Conservation (phyloP, 2,797 vertebrate species). For the Acrossocheilus fasciatus region DNA sequence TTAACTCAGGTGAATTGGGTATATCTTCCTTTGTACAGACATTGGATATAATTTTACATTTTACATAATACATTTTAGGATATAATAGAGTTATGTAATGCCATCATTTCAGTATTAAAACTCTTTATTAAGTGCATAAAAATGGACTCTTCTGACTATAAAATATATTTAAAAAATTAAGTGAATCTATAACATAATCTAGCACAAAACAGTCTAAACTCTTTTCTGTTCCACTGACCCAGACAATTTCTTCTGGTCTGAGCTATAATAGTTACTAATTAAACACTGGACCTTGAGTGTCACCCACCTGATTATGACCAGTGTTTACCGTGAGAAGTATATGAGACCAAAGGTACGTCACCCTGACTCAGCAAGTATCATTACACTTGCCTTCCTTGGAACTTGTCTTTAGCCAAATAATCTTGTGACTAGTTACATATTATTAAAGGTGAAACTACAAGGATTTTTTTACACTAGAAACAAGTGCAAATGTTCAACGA, state of each 20-base stretch:
- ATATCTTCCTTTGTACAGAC: background rate
- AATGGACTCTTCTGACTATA: too few relatives aligned
- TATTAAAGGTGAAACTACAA: background rate
- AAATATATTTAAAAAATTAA: background rate
- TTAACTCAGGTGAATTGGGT: background rate
- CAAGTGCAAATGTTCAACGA: background rate
- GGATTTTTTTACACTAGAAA: background rate
- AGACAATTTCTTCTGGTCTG: background rate
- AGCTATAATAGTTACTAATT: constrained; percentile 21
- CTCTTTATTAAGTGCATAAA: background rate
- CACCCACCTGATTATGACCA: background rate
- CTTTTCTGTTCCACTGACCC: background rate
- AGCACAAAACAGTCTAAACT: background rate
- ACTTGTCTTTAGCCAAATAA: constrained; percentile 8
- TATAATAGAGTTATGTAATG: background rate
- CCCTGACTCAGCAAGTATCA: constrained; percentile 9
- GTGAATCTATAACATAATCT: background rate
- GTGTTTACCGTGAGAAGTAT: background rate
- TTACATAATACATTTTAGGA: background rate
- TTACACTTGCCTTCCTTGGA: background rate
- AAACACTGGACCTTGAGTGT: constrained; percentile 3
- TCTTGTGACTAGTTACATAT: background rate
- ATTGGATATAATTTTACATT: too few relatives aligned
- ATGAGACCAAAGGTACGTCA: constrained; percentile 70
- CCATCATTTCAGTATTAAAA: background rate